These are phyloP conservation scores for Eupsilia transversa DNA, from an alignment of 2,888 invertebrate species.

Conservation along the genomic window DNA sequence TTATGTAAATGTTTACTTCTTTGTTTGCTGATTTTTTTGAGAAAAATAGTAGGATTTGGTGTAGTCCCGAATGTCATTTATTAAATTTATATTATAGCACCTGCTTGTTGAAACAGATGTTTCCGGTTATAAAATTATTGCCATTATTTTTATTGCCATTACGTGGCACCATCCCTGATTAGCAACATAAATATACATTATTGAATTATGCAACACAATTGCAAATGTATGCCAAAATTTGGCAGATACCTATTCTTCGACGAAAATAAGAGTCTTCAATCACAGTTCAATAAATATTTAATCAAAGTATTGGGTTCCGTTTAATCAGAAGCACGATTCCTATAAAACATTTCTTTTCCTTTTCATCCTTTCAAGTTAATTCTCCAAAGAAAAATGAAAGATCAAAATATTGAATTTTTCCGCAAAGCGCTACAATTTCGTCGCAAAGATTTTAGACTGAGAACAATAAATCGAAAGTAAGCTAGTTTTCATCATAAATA, in stretches of 20 bases:
- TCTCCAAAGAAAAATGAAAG: conserved; percentile 19
- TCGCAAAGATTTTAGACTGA: neutral
- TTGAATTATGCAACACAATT: no score
- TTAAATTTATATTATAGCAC: conserved; percentile 6
- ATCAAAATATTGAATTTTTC: conserved; percentile 3
- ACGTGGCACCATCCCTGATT: neutral
- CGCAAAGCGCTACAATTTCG: neutral
- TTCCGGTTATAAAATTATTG: neutral
- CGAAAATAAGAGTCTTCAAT: conserved; percentile 21
- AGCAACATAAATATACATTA: neutral
- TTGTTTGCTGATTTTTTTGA: neutral
- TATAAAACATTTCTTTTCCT: neutral
- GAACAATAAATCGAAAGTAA: neutral
- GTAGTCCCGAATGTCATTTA: neutral
- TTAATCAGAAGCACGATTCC: conserved; percentile 47
- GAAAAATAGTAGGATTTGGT: neutral
- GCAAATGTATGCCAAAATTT: neutral
- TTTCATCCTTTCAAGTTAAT: conserved; percentile 28
- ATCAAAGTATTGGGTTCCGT: conserved; percentile 31
- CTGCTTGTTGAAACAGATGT: conserved; percentile 30
- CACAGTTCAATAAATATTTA: conserved; percentile 20
- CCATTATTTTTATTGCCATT: conserved; percentile 8
- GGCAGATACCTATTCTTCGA: neutral
- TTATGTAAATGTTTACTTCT: conserved; percentile 7
- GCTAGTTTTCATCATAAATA: neutral